Percentiles rank a stretch among this genome's conserved stretches.
phyloP scores from a whole-genome alignment of 2,797 vertebrate genomes.

The Discoglossus pictus region DNA sequence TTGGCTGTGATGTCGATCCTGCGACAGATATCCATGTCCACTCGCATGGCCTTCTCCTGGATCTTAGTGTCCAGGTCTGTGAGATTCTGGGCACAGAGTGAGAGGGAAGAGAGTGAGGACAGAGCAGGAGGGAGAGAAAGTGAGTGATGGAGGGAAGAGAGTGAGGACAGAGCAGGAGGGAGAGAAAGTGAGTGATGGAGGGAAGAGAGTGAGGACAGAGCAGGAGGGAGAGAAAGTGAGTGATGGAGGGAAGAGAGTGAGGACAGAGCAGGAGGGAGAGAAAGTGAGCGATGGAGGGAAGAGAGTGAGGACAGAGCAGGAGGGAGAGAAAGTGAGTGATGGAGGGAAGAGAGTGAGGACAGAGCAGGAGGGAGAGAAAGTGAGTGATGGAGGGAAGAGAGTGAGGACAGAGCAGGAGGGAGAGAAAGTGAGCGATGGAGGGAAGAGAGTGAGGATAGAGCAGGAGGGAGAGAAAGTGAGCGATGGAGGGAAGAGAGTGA shows the following conservation, averaged over 20 bases:
- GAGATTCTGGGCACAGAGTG: conserved; percentile 74
- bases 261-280: background rate
- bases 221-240: conserved; percentile 12
- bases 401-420: too few relatives aligned
- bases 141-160: background rate
- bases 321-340: too few relatives aligned
- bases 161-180: background rate
- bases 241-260: background rate
- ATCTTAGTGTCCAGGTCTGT: conserved; percentile 94
- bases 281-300: background rate
- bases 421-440: too few relatives aligned
- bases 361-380: too few relatives aligned
- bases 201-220: background rate
- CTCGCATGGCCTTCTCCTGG: conserved; percentile 97
- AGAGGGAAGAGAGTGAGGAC: background rate
- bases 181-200: background rate
- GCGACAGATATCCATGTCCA: conserved; percentile 97
- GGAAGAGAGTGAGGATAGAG: too few relatives aligned
- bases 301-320: too few relatives aligned
- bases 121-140: background rate
- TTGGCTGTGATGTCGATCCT: conserved; percentile 95
- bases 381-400: too few relatives aligned
- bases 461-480: too few relatives aligned
- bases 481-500: too few relatives aligned
- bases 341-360: too few relatives aligned